Evolutionary conservation across 2,113 vertebrate genomes (phyloP), one percentile per base, ranked within the genome.

Genomic region (Sceloporus tristichus): DNA sequence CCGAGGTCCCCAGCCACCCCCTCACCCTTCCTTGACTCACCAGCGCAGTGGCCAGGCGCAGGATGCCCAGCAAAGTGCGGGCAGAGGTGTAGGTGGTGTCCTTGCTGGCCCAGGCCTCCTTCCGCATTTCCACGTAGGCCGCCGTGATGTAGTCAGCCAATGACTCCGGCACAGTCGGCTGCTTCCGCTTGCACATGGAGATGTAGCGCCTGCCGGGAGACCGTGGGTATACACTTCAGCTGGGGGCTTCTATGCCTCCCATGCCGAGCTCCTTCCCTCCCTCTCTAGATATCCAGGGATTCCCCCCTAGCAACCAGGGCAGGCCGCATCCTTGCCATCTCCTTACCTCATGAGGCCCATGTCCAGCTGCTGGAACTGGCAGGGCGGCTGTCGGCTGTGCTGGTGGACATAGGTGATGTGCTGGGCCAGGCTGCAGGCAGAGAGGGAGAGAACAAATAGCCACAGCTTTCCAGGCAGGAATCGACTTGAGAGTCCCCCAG

Each of bases 321-420:
- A 21, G 56, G 27, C 25, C 11, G 18, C 3, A 34, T 13, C 59
- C n/a, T 3, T 18, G 1, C 53, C 54, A 48, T 48, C 59, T 62
- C 9, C 83, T 76, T 66, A 98, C 98, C 98, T 98, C 98, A 99
- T 98, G 8, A 98, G 97, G 84, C 98, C 98, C 98, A 99, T 99
- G 94, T 98, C 97, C 34, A 99, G 97, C 79, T 98, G 98, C 59
- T 96, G 97, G 94, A 97, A 98, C 94, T 98, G 97, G 1, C 96
- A 94, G 6, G 98, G 98, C 0, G 98, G 98, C 94, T 99, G 98
- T 25, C 96, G 96, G 91, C 94, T 97, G 93, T 99, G 98, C 96
- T 98, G 98, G 94, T 99, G 98, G 54, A 99, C 98, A 1, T 98
- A 98, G 42, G 98, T 99, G 94, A 99, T 98, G 94, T 99, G 98